Evolutionary conservation across 1,140 invertebrate species (phyloP), one percentile per base, ranked within the genome.

Genomic region (Saccostrea glomerata): DNA sequence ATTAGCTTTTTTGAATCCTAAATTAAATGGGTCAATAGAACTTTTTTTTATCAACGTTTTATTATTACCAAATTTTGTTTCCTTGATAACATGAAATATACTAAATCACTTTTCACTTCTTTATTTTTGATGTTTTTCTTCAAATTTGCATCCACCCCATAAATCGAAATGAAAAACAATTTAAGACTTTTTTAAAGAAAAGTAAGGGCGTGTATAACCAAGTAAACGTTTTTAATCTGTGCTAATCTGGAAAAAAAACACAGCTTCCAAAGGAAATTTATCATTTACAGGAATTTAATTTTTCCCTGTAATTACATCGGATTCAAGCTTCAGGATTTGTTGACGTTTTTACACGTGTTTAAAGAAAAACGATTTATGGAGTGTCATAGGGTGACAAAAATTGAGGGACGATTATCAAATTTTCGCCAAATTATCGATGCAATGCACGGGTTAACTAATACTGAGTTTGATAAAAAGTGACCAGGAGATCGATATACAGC

Each of bases 401-500:
- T 63, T 20, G 13, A n/a, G 15, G 15, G 70, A 25, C 7, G 30
- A 77, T 77, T 77, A 77, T 25, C 23, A 30, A 30, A 36, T 77
- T 77, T 77, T 30, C 70, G 25, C 7, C 70, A 25, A 36, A 77
- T 77, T 77, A 77, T 77, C 30, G 70, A 77, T 77, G 15, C 15
- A 30, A 30, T 77, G 25, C 15, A 30, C 12, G 1, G 1, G 70
- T 13, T 36, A 77, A 30, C 23, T 77, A 77, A 77, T 77, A 25
- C 25, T 4, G 11, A 25, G 11, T 15, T 17, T 77, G 70, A 77
- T 77, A 40, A 77, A 77, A 77, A 77, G 70, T 77, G 70, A 77
- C 70, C 70, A 77, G 25, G 30, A 2, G 23, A 77, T 77, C 70
- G 25, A 77, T 77, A 17, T 11, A 77, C 70, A 7, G n/a, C 66